phyloP scores from a whole-genome alignment of 2,113 vertebrate species.

The Rhinoderma darwinii region DNA sequence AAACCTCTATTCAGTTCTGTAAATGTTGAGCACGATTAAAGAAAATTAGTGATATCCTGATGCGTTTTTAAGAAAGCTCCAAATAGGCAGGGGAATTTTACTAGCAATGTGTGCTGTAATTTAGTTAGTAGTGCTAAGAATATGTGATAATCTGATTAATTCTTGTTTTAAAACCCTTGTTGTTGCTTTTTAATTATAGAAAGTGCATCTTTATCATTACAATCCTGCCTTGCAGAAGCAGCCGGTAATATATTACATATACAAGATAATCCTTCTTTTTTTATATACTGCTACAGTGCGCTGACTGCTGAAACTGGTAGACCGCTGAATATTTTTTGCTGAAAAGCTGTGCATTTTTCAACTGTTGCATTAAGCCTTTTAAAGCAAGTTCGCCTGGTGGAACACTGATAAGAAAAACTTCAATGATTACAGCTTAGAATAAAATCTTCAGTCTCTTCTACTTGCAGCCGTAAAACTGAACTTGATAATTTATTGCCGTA shows the following conservation, averaged over 20 bases:
- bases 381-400: slow-evolving; percentile 26
- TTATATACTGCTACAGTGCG: background rate
- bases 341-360: slow-evolving; percentile 39
- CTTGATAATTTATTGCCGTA: slow-evolving; percentile 7
- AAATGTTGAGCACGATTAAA: slow-evolving; percentile 14
- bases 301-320: slow-evolving; percentile 15
- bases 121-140: slow-evolving; percentile 18
- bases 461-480: background rate
- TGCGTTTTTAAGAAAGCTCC: background rate
- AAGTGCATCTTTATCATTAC: slow-evolving; percentile 33
- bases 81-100: background rate
- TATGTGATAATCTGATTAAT: slow-evolving; percentile 26
- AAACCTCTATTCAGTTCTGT: slow-evolving; percentile 4
- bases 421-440: slow-evolving; percentile 33
- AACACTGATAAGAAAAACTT: slow-evolving; percentile 47
- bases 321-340: slow-evolving; percentile 29
- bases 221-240: slow-evolving; percentile 18
- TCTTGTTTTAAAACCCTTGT: slow-evolving; percentile 19
- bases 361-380: slow-evolving; percentile 38
- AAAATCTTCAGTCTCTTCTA: background rate
- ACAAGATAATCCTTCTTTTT: slow-evolving; percentile 28
- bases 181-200: slow-evolving; percentile 39
- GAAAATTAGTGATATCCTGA: slow-evolving; percentile 21
- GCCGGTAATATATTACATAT: slow-evolving; percentile 29
- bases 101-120: slow-evolving; percentile 1